These are phyloP conservation scores for Coptodon rendalli DNA, from an alignment of 2,113 vertebrate species.

Conservation along the genomic window DNA sequence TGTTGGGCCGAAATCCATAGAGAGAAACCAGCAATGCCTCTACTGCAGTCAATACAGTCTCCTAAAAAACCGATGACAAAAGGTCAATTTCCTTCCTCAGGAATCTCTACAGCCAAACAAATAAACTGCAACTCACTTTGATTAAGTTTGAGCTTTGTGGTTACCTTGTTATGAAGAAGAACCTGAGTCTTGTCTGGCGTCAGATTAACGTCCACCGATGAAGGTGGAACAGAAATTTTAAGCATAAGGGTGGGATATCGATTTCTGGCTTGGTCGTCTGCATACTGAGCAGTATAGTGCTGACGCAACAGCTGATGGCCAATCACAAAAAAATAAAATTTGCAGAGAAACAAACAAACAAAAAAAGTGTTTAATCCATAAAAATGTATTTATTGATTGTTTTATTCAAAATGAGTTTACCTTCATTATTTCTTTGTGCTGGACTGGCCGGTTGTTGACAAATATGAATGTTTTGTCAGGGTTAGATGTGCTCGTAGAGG, in stretches of 20 bases:
- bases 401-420: conserved; percentile 58
- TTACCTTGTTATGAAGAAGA: conserved; percentile 90
- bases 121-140: neutral
- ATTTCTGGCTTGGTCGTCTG: conserved; percentile 69
- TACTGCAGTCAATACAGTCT: conserved; percentile 80
- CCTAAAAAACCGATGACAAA: conserved; percentile 64
- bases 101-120: neutral
- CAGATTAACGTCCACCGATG: conserved; percentile 87
- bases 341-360: neutral
- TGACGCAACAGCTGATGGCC: conserved; percentile 80
- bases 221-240: conserved; percentile 80
- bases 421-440: conserved; percentile 92
- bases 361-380: neutral
- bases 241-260: conserved; percentile 84
- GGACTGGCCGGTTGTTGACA: conserved; percentile 85
- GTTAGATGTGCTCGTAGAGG: conserved; percentile 77
- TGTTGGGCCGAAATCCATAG: conserved; percentile 75
- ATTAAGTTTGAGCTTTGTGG: neutral
- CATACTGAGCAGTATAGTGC: conserved; percentile 73
- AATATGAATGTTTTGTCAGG: conserved; percentile 87
- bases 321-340: neutral
- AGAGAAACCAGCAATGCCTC: conserved; percentile 85
- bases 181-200: conserved; percentile 94
- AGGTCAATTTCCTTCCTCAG: neutral
- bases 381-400: neutral